A percentile compares a stretch with the other conserved stretches of the same genome.
Conservation (phyloP, 2,797 vertebrate species). For the Buceros bicornis region DNA sequence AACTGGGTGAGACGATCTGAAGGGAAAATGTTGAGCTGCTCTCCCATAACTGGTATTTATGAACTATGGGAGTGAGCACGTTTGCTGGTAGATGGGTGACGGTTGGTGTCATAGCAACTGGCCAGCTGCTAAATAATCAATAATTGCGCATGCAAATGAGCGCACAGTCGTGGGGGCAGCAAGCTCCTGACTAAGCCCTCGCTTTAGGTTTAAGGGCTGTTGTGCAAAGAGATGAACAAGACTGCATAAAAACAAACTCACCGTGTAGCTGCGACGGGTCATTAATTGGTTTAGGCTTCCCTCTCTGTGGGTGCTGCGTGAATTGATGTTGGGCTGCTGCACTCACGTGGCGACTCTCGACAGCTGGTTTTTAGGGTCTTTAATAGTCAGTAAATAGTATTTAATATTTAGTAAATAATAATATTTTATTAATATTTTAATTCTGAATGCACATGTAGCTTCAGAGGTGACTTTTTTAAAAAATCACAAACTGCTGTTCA, state of each 20-base stretch:
- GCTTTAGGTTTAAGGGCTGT: background rate
- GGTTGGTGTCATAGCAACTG: background rate
- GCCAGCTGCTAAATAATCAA: background rate
- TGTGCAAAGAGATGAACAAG: background rate
- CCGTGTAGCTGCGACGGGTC: rapidly evolving
- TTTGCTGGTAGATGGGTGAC: rapidly evolving
- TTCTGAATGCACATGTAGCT: no score
- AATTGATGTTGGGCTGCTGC: rapidly evolving
- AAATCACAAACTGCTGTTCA: no score
- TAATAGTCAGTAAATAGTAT: no score
- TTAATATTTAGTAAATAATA: no score
- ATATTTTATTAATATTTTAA: no score
- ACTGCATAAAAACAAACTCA: rapidly evolving
- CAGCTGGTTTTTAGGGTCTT: background rate
- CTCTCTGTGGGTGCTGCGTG: rapidly evolving
- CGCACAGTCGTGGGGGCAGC: rapidly evolving
- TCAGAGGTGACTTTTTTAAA: no score
- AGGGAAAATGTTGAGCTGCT: background rate
- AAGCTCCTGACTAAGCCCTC: background rate
- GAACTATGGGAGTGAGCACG: background rate
- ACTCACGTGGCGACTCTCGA: rapidly evolving
- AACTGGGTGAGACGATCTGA: rapidly evolving
- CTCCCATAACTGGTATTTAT: background rate
- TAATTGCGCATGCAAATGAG: rapidly evolving
- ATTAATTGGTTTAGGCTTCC: rapidly evolving